Evolutionary conservation across 2,797 vertebrate species (phyloP).

Genomic region (Triplophysa yarkandensis): DNA sequence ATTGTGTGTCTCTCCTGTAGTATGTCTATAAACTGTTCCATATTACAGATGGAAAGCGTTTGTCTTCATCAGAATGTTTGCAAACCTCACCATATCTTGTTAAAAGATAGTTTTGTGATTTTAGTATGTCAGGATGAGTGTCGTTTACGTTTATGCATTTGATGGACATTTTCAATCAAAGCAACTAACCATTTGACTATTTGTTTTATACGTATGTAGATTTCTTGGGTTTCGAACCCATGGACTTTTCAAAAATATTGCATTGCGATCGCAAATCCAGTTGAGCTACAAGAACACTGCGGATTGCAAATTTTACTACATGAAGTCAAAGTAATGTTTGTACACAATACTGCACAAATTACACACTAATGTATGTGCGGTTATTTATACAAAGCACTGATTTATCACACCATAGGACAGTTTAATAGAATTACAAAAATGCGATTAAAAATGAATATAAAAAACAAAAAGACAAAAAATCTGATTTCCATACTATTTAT

Average conservation of each 20-base stretch:
- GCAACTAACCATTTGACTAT: neutral
- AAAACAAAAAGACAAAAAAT: too few species aligned
- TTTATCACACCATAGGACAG: neutral
- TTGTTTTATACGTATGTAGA: neutral
- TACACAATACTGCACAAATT: neutral
- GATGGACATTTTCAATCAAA: neutral
- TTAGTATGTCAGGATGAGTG: neutral
- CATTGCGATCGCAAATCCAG: too few species aligned
- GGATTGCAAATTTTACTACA: neutral
- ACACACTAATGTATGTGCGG: too few species aligned
- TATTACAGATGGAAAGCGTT: neutral
- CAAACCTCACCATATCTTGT: neutral
- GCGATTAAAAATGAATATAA: too few species aligned
- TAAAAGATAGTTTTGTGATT: neutral
- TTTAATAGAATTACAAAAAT: neutral
- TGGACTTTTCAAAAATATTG: neutral
- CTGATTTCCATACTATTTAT: too few species aligned
- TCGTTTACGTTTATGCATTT: neutral
- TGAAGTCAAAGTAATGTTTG: neutral
- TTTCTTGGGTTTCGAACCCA: neutral
- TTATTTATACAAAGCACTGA: neutral
- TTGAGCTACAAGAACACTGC: neutral
- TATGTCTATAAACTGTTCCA: neutral
- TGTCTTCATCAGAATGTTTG: neutral
- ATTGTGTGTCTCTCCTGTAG: conserved; percentile 2